Conservation (phyloP, 2,888 invertebrate genomes). For the Eupithecia subfuscata region DNA sequence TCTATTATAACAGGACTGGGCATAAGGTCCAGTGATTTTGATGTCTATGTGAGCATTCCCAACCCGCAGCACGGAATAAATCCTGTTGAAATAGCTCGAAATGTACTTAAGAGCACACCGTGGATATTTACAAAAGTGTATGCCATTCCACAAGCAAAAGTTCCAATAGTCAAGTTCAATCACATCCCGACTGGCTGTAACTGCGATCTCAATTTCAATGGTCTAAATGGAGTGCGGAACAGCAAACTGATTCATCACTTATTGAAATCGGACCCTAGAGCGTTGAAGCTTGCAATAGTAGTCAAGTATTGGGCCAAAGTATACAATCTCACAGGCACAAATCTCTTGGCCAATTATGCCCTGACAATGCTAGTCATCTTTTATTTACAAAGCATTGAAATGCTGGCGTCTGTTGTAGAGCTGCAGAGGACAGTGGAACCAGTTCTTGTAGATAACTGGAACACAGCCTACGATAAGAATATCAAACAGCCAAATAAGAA, state of each 20-base stretch:
- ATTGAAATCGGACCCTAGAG: conserved; percentile 80
- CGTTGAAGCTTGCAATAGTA: conserved; percentile 85
- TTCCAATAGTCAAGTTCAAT: conserved; percentile 90
- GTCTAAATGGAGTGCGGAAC: conserved; percentile 87
- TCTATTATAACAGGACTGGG: conserved; percentile 89
- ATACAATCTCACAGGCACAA: conserved; percentile 82
- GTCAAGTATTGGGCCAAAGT: conserved; percentile 90
- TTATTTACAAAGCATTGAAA: conserved; percentile 86
- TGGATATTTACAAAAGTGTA: conserved; percentile 80
- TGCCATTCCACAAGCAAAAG: conserved; percentile 87
- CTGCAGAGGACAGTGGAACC: conserved; percentile 67
- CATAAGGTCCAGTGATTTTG: conserved; percentile 89
- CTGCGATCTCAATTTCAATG: conserved; percentile 89
- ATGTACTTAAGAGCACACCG: conserved; percentile 61
- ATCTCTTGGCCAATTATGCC: conserved; percentile 87
- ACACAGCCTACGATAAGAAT: conserved; percentile 78
- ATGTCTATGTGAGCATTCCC: conserved; percentile 84
- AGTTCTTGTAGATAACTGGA: conserved; percentile 82
- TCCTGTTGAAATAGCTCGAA: conserved; percentile 59
- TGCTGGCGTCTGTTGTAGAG: conserved; percentile 82
- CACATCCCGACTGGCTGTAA: conserved; percentile 84
- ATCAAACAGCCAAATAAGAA: conserved; percentile 44
- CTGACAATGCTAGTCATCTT: conserved; percentile 87
- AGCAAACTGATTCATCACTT: conserved; percentile 85
- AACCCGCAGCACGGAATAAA: conserved; percentile 34